Evolutionary conservation across 2,113 vertebrate genomes (phyloP).

Genomic region (Sturnira hondurensis): DNA sequence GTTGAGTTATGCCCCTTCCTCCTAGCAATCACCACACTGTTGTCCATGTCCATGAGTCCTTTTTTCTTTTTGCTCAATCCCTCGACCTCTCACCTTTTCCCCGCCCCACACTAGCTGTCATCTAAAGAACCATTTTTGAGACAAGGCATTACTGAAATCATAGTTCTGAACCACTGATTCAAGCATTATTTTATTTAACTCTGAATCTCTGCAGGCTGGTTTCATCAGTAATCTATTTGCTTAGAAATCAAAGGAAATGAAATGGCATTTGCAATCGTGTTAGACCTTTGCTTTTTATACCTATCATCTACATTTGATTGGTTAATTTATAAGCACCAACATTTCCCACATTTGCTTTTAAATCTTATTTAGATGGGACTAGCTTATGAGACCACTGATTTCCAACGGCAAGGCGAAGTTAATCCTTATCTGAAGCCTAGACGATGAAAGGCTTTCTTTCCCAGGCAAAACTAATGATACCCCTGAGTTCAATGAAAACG

Average conservation of each 20-base stretch:
- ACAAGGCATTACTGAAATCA: slow-evolving; percentile 8
- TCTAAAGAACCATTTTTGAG: slow-evolving; percentile 17
- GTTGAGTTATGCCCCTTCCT: no score
- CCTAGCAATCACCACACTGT: no score
- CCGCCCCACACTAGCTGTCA: neutral
- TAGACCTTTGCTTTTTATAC: slow-evolving; percentile 25
- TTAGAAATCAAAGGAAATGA: slow-evolving; percentile 32
- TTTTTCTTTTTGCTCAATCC: no score
- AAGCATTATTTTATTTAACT: slow-evolving; percentile 36
- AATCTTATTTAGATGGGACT: neutral
- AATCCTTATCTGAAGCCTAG: slow-evolving; percentile 19
- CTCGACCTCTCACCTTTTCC: no score
- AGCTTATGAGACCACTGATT: slow-evolving; percentile 6
- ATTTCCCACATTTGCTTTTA: slow-evolving; percentile 31
- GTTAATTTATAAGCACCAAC: slow-evolving; percentile 38
- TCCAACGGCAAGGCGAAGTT: neutral
- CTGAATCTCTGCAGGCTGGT: neutral
- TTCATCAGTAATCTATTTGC: slow-evolving; percentile 18
- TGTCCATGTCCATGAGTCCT: no score
- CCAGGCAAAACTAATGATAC: slow-evolving; percentile 28
- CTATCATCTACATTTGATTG: neutral
- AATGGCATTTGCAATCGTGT: slow-evolving; percentile 5
- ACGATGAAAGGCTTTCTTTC: slow-evolving; percentile 35
- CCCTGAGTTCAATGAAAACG: slow-evolving; percentile 16
- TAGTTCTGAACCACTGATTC: slow-evolving; percentile 11